Conservation (phyloP, 2,888 invertebrate genomes). For the Aleiodes alternator region DNA sequence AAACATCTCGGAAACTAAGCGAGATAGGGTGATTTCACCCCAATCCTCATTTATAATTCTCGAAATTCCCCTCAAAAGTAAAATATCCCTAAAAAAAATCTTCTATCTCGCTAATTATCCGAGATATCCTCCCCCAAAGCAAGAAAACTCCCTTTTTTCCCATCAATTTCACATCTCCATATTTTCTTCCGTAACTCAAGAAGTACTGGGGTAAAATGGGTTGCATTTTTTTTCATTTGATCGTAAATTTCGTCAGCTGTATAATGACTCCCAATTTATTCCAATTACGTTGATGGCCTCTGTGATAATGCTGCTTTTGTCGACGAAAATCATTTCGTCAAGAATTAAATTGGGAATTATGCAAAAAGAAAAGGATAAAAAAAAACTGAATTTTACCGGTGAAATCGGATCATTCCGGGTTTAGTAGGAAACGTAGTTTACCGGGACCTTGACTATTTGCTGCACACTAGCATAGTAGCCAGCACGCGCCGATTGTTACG, state of each 20-base stretch:
- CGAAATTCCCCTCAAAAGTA: too few relatives aligned
- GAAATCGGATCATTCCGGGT: constrained; percentile 44
- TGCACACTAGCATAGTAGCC: too few relatives aligned
- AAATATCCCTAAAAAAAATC: too few relatives aligned
- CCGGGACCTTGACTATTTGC: constrained; percentile 45
- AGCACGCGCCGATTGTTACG: constrained; percentile 51
- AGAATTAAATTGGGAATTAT: neutral
- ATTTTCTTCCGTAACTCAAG: neutral
- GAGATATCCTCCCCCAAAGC: too few relatives aligned
- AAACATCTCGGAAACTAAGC: too few relatives aligned
- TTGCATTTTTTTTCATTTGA: neutral
- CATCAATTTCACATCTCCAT: too few relatives aligned
- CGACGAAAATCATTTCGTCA: neutral
- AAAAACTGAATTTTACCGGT: constrained; percentile 18
- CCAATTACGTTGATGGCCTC: neutral
- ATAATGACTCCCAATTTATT: neutral
- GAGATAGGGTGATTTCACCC: too few relatives aligned
- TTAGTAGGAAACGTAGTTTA: neutral
- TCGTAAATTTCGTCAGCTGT: neutral
- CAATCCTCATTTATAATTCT: too few relatives aligned
- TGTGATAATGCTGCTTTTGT: neutral
- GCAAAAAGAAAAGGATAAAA: too few relatives aligned
- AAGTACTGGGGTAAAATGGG: constrained; percentile 9
- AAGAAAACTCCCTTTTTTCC: too few relatives aligned
- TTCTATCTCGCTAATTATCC: too few relatives aligned